A percentile compares a stretch with the other conserved stretches of the same genome.
These are phyloP conservation scores for honey bee (Apis mellifera) DNA, from an alignment of 1,140 invertebrate species.

Conservation along the genomic window Amel_HAv3.1 CM009934.2:7834501-7835000, in stretches of 20 bases:
- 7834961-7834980: constrained; percentile 58
- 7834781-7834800: constrained; percentile 37
- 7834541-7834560: too few species aligned
- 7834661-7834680: not conserved
- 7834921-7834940: constrained; percentile 54
- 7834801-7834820: constrained; percentile 39
- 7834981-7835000: constrained; percentile 36
- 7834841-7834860: constrained; percentile 36
- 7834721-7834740: not conserved
- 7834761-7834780: not conserved
- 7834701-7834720: not conserved
- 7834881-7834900: constrained; percentile 44
- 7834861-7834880: constrained; percentile 49
- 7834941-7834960: constrained; percentile 56
- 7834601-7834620: too few species aligned
- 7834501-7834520: too few species aligned
- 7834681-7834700: not conserved
- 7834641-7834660: not conserved
- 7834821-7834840: not conserved
- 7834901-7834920: constrained; percentile 29
- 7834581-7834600: too few species aligned
- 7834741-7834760: not conserved
- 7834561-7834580: too few species aligned
- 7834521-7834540: too few species aligned
- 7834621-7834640: too few species aligned